These are phyloP conservation scores for Hydrolagus affinis DNA, from an alignment of 2,113 vertebrate species.

Conservation along the genomic window DNA sequence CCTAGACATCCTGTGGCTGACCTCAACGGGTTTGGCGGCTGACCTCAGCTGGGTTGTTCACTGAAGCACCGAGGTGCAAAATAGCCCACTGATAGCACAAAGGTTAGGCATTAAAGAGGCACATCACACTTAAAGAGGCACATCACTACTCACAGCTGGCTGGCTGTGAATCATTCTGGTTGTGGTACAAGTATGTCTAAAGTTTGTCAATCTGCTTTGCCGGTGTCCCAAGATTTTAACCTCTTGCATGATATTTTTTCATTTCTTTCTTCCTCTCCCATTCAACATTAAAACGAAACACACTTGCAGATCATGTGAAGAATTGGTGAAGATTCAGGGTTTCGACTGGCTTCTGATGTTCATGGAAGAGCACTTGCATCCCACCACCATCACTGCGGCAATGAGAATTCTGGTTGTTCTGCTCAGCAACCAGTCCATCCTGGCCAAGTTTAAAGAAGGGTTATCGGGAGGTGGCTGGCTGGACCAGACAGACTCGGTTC, in stretches of 20 bases:
- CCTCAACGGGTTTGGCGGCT: neutral
- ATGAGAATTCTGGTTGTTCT: conserved; percentile 87
- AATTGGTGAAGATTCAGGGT: conserved; percentile 79
- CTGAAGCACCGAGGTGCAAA: too few relatives aligned
- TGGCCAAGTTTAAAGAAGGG: conserved; percentile 89
- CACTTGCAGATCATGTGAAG: conserved; percentile 80
- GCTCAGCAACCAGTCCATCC: conserved; percentile 80
- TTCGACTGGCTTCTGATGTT: conserved; percentile 97
- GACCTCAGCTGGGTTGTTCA: neutral
- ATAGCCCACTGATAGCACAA: too few relatives aligned
- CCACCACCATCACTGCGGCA: conserved; percentile 80
- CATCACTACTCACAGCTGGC: neutral
- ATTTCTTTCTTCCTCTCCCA: neutral
- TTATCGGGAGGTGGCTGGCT: conserved; percentile 91
- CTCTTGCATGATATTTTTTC: neutral
- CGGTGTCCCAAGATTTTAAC: neutral
- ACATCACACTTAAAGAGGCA: neutral
- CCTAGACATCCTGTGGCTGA: neutral
- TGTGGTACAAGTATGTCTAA: neutral
- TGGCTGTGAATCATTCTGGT: neutral
- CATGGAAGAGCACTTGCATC: conserved; percentile 93
- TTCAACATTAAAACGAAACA: neutral
- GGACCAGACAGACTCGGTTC: conserved; percentile 90
- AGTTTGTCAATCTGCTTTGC: neutral
- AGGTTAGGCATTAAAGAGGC: too few relatives aligned